phyloP scores from a whole-genome alignment of 2,113 vertebrate species.

The Litocranius walleri region DNA sequence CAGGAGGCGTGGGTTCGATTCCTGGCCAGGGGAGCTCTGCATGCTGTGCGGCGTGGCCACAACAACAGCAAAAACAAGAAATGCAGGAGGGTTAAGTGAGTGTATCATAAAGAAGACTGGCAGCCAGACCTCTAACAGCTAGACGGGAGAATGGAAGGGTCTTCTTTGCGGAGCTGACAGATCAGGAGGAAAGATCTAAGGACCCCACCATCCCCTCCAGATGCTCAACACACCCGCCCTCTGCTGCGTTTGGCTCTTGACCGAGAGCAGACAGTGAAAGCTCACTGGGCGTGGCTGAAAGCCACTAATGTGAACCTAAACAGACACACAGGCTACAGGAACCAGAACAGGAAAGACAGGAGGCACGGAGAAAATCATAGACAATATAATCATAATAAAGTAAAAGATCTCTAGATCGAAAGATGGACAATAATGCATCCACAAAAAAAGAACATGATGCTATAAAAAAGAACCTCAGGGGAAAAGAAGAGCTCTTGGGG shows the following conservation, averaged over 20 bases:
- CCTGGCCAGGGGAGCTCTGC: neutral
- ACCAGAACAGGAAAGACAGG: neutral
- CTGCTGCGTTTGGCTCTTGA: no score
- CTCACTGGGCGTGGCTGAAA: neutral
- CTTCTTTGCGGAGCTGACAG: neutral
- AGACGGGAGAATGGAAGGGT: neutral
- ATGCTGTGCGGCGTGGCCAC: neutral
- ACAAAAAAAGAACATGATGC: neutral
- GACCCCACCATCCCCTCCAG: neutral
- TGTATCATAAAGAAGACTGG: neutral
- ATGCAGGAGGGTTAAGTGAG: neutral
- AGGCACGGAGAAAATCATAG: neutral
- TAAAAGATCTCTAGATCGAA: neutral
- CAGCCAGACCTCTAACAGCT: neutral
- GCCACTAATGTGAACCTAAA: neutral
- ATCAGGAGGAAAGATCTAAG: neutral
- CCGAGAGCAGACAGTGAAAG: neutral
- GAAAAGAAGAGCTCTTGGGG: neutral
- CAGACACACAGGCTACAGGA: neutral
- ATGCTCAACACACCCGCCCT: neutral
- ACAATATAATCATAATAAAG: neutral
- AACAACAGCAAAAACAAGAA: neutral
- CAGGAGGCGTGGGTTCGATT: neutral
- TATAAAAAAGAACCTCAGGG: neutral
- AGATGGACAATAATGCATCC: neutral